These are phyloP conservation scores for Drosophila watanabei DNA, from an alignment of 1,140 invertebrate genomes.

Conservation along the genomic window DNA sequence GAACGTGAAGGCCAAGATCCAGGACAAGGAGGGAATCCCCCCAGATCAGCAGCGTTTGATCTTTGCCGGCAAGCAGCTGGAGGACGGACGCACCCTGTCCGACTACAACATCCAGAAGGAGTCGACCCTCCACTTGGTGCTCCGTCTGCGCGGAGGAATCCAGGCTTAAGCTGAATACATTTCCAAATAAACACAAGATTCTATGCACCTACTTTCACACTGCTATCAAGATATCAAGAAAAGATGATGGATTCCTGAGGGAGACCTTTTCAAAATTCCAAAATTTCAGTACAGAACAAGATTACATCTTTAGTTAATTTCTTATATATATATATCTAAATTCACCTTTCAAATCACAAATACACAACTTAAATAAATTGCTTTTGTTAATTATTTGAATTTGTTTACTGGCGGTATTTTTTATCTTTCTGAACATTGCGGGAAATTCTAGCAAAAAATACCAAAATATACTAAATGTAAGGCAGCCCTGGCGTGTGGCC, in stretches of 20 bases:
- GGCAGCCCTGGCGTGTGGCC: neutral
- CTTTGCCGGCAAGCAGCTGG: constrained; percentile 92
- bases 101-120: constrained; percentile 96
- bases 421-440: too few relatives aligned
- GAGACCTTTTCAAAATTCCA: constrained; percentile 11
- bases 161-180: constrained; percentile 43
- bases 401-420: constrained; percentile 2
- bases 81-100: constrained; percentile 93
- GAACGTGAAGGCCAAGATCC: constrained; percentile 56
- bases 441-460: neutral
- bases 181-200: constrained; percentile 44
- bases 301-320: constrained; percentile 19
- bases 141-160: constrained; percentile 94
- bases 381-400: constrained; percentile 11
- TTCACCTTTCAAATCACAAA: constrained; percentile 53
- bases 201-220: constrained; percentile 27
- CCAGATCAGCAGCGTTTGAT: constrained; percentile 90
- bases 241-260: constrained; percentile 26
- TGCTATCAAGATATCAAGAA: constrained; percentile 4
- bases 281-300: constrained; percentile 22
- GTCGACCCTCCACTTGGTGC: constrained; percentile 95
- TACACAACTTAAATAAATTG: constrained; percentile 37
- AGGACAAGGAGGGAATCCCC: constrained; percentile 53
- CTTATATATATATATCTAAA: constrained; percentile 21
- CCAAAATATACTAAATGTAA: neutral